phyloP scores from a whole-genome alignment of 2,797 vertebrate species.

The Bovichtus diacanthus region DNA sequence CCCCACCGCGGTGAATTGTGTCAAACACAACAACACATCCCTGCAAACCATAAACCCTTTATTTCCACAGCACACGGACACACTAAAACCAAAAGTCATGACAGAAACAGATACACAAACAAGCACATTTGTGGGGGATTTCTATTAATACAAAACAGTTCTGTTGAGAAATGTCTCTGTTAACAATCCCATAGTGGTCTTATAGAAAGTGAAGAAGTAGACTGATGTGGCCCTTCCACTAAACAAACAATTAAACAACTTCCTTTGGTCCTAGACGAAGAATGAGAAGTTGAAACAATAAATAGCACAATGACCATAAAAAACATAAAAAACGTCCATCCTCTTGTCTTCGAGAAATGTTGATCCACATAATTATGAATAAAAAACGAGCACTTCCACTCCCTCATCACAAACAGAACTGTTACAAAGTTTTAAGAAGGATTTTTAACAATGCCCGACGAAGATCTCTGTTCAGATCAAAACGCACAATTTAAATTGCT shows the following conservation, averaged over 20 bases:
- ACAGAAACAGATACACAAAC: conserved; percentile 56
- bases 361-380: conserved; percentile 13
- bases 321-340: conserved; percentile 45
- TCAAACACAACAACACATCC: conserved; percentile 60
- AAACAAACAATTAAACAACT: conserved; percentile 11
- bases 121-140: conserved; percentile 30
- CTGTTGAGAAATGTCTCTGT: conserved; percentile 19
- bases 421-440: conserved; percentile 1
- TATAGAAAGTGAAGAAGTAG: conserved; percentile 15
- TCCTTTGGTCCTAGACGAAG: conserved; percentile 20
- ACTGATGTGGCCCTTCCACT: conserved; percentile 12
- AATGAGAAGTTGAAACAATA: conserved; percentile 18
- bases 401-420: conserved; percentile 18
- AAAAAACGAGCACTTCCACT: conserved; percentile 28
- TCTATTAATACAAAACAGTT: conserved; percentile 49
- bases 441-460: too few species aligned
- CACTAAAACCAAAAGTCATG: conserved; percentile 42
- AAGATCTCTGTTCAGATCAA: too few species aligned
- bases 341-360: conserved; percentile 12
- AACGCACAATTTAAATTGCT: too few species aligned
- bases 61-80: conserved; percentile 66
- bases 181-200: neutral
- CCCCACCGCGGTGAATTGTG: conserved; percentile 57
- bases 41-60: conserved; percentile 71
- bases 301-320: conserved; percentile 30